phyloP scores from a whole-genome alignment of 2,797 vertebrate species.

The Melanotaenia boesemani region DNA sequence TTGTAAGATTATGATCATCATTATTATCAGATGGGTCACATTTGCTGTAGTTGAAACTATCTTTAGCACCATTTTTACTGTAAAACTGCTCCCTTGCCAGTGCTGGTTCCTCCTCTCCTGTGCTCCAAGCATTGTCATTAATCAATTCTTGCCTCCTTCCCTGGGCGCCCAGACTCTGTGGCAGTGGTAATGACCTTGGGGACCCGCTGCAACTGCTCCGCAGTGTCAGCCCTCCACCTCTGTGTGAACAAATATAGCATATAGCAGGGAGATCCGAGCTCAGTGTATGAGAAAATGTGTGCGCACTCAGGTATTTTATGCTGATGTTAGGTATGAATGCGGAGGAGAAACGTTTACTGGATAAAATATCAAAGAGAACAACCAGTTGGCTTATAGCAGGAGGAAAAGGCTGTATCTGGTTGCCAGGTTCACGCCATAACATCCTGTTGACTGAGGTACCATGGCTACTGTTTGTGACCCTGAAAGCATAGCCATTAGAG shows the following conservation, averaged over 20 bases:
- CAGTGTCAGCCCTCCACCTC: constrained; percentile 68
- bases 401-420: constrained; percentile 6
- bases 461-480: constrained; percentile 35
- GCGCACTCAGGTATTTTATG: constrained; percentile 3
- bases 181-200: constrained; percentile 79
- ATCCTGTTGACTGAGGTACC: constrained; percentile 55
- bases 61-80: constrained; percentile 41
- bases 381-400: not conserved
- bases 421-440: constrained; percentile 43
- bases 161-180: constrained; percentile 61
- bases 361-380: constrained; percentile 25
- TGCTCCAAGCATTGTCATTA: constrained; percentile 69
- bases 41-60: constrained; percentile 47
- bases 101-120: constrained; percentile 48
- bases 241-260: constrained; percentile 57
- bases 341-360: constrained; percentile 19
- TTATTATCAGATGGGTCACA: constrained; percentile 8
- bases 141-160: constrained; percentile 79
- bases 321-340: constrained; percentile 1
- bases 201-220: constrained; percentile 65
- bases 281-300: constrained; percentile 21
- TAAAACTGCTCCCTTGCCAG: constrained; percentile 49
- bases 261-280: constrained; percentile 32
- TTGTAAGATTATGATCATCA: not conserved
- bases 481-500: constrained; percentile 43